These are phyloP conservation scores for Drosophila varians DNA, from an alignment of 1,140 invertebrate species.

Conservation along the genomic window DNA sequence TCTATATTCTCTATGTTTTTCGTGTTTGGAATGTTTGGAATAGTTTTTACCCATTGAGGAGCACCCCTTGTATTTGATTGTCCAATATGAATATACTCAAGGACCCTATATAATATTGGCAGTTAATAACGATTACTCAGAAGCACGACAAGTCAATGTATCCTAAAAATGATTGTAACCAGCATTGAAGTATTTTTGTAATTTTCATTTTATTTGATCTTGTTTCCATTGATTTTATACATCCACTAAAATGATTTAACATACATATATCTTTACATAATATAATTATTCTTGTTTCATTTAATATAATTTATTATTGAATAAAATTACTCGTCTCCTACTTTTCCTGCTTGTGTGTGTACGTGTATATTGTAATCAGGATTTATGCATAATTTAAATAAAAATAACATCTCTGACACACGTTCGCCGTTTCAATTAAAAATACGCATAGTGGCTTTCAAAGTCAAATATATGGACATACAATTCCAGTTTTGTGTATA, in stretches of 20 bases:
- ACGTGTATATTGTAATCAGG: slow-evolving; percentile 44
- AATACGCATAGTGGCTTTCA: slow-evolving; percentile 30
- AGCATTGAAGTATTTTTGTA: slow-evolving; percentile 15
- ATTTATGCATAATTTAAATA: slow-evolving; percentile 51
- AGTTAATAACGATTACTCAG: too few relatives aligned
- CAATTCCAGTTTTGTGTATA: slow-evolving; percentile 56
- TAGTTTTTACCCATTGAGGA: background rate
- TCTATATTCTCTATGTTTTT: background rate
- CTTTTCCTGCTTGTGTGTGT: slow-evolving; percentile 37
- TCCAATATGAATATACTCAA: slow-evolving; percentile 2
- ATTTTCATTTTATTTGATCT: slow-evolving; percentile 63
- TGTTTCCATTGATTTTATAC: slow-evolving; percentile 63
- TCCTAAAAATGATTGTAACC: slow-evolving; percentile 1
- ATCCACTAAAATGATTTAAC: slow-evolving; percentile 81
- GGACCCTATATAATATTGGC: background rate
- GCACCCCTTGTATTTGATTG: slow-evolving; percentile 2
- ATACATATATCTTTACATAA: slow-evolving; percentile 68
- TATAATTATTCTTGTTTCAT: slow-evolving; percentile 59
- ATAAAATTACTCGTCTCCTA: slow-evolving; percentile 56
- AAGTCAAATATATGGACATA: slow-evolving; percentile 36
- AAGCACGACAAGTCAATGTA: background rate
- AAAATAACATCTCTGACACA: slow-evolving; percentile 47
- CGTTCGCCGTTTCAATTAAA: slow-evolving; percentile 46
- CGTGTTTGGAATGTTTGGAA: slow-evolving; percentile 5
- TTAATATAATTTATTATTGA: slow-evolving; percentile 65